Percentiles rank a stretch among this genome's conserved stretches.
Conservation (phyloP, 2,888 invertebrate species). For the Melanotus villosus region DNA sequence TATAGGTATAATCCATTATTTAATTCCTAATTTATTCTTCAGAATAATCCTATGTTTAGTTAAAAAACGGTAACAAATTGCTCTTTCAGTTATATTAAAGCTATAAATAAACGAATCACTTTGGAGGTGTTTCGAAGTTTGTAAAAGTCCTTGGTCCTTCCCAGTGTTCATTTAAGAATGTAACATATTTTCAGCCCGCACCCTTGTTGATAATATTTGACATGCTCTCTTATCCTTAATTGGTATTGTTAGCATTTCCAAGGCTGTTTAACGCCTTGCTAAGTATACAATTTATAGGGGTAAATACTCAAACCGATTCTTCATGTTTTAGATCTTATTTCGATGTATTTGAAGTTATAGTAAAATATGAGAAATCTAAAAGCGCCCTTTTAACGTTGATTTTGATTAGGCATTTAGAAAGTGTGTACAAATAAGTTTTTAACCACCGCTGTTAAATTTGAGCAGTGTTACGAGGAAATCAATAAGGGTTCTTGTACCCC, state of each 20-base stretch:
- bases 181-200: not conserved
- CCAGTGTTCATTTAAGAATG: not conserved
- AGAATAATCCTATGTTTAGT: too few species aligned
- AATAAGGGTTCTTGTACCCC: not conserved
- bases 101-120: too few species aligned
- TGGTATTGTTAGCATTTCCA: constrained; percentile 1
- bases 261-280: not conserved
- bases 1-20: too few species aligned
- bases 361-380: not conserved
- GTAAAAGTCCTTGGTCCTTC: too few species aligned
- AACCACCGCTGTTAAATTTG: not conserved
- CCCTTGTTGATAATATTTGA: not conserved
- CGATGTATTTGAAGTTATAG: not conserved
- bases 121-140: too few species aligned
- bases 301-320: not conserved
- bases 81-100: too few species aligned
- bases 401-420: not conserved
- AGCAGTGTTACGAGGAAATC: not conserved
- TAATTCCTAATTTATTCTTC: too few species aligned
- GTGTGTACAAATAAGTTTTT: not conserved
- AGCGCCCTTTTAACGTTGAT: not conserved
- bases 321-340: not conserved
- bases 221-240: not conserved
- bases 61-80: too few species aligned
- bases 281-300: not conserved